These are phyloP conservation scores for Dicyrtoma fusca DNA, from an alignment of 2,888 invertebrate genomes.

Conservation along the genomic window DNA sequence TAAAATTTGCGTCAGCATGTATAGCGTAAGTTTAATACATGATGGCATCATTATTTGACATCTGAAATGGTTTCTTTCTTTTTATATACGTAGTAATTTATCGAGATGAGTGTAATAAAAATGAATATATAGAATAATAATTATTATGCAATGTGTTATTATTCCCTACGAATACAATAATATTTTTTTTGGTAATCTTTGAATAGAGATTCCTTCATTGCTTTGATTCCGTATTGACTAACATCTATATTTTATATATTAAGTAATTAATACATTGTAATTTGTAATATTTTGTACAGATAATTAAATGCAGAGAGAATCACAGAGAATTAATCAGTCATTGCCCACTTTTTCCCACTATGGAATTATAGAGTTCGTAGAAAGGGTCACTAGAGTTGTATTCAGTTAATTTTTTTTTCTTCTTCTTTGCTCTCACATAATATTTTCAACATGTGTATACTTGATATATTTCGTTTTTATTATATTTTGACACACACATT, in stretches of 20 bases:
- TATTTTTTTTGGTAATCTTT: constrained; percentile 25
- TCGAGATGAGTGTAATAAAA: too few relatives aligned
- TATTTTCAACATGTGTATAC: not conserved
- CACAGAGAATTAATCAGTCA: constrained; percentile 56
- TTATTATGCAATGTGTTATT: not conserved
- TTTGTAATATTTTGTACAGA: constrained; percentile 37
- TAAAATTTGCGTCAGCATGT: too few relatives aligned
- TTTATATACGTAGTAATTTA: too few relatives aligned
- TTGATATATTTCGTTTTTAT: not conserved
- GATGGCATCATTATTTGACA: too few relatives aligned
- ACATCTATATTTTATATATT: constrained; percentile 14
- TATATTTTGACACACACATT: too few relatives aligned
- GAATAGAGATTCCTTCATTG: constrained; percentile 34
- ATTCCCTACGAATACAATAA: not conserved
- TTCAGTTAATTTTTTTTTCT: constrained; percentile 15
- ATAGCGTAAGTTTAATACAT: too few relatives aligned
- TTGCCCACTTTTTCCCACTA: constrained; percentile 13
- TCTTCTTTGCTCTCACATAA: constrained; percentile 25
- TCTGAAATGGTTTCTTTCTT: too few relatives aligned
- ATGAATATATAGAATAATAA: constrained; percentile 3
- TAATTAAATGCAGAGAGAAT: constrained; percentile 57
- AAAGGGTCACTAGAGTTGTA: constrained; percentile 35
- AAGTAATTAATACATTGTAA: constrained; percentile 35
- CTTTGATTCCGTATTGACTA: constrained; percentile 27
- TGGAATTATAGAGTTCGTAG: constrained; percentile 12